Percentiles rank a stretch among this genome's conserved stretches.
These are phyloP conservation scores for Leptinotarsa defecta DNA, from an alignment of 1,140 invertebrate species.

Conservation along the genomic window DNA sequence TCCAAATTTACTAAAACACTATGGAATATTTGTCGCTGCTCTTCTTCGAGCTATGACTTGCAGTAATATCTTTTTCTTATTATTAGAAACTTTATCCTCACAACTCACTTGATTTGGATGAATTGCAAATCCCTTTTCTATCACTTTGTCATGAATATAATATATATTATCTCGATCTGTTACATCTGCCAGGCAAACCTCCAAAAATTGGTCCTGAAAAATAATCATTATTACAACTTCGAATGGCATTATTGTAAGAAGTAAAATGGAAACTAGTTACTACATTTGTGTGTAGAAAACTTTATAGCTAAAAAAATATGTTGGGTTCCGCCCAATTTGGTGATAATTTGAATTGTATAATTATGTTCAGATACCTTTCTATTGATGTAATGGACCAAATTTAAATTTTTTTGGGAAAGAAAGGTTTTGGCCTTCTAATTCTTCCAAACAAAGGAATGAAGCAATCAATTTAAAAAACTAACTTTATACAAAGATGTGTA, in stretches of 20 bases:
- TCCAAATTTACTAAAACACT: too few relatives aligned
- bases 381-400: too few relatives aligned
- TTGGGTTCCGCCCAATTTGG: too few relatives aligned
- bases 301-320: too few relatives aligned
- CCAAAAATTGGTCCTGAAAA: constrained; percentile 39
- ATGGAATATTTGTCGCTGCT: neutral
- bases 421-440: too few relatives aligned
- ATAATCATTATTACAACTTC: constrained; percentile 14
- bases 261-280: neutral
- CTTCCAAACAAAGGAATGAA: too few relatives aligned
- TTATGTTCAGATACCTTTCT: too few relatives aligned
- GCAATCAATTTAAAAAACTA: too few relatives aligned
- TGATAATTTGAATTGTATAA: too few relatives aligned
- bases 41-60: constrained; percentile 3
- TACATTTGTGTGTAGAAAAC: too few relatives aligned
- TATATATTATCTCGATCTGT: constrained; percentile 35
- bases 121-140: constrained; percentile 40
- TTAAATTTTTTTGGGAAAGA: too few relatives aligned
- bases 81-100: neutral
- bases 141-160: constrained; percentile 46
- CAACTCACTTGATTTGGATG: constrained; percentile 43
- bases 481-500: too few relatives aligned
- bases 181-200: constrained; percentile 46
- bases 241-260: neutral
- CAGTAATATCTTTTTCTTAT: constrained; percentile 1